A percentile compares a stretch with the other conserved stretches of the same genome.
phyloP scores from a whole-genome alignment of 1,140 invertebrate species.

The Anadara kagoshimensis region DNA sequence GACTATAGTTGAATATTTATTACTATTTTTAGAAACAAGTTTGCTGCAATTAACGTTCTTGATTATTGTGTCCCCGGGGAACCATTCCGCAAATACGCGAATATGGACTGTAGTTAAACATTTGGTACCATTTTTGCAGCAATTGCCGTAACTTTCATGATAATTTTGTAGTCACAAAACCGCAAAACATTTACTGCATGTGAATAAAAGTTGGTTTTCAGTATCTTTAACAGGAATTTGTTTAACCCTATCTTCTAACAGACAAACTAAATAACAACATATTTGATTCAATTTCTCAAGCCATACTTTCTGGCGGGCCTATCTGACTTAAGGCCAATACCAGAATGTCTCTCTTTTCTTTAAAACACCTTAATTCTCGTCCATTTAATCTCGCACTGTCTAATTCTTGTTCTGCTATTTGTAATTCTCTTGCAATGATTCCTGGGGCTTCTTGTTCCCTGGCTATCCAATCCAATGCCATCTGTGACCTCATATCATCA shows the following conservation, averaged over 20 bases:
- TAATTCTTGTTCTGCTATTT: slow-evolving; percentile 89
- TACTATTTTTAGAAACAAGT: too few relatives aligned
- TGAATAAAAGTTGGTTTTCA: too few relatives aligned
- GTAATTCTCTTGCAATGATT: slow-evolving; percentile 86
- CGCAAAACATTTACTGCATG: too few relatives aligned
- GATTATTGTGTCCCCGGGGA: too few relatives aligned
- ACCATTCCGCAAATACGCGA: too few relatives aligned
- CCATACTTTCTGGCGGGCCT: slow-evolving; percentile 65
- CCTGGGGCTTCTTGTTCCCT: slow-evolving; percentile 87
- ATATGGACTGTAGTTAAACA: too few relatives aligned
- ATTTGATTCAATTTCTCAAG: slow-evolving; percentile 33
- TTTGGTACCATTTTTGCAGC: too few relatives aligned
- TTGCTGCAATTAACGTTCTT: too few relatives aligned
- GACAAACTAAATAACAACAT: slow-evolving; percentile 5
- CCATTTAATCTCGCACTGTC: slow-evolving; percentile 92
- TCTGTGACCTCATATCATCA: slow-evolving; percentile 96
- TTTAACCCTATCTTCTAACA: neutral
- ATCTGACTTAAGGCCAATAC: slow-evolving; percentile 82
- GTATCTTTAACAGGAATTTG: too few relatives aligned
- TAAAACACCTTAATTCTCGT: slow-evolving; percentile 92
- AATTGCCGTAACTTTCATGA: too few relatives aligned
- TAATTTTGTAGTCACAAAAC: too few relatives aligned
- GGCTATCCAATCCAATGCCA: slow-evolving; percentile 97
- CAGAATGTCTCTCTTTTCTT: slow-evolving; percentile 96
- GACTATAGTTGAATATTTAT: too few relatives aligned